Percentiles rank a stretch among this genome's conserved stretches.
These are phyloP conservation scores for Drosophila pseudoananassae DNA, from an alignment of 1,140 invertebrate genomes.

Conservation along the genomic window DNA sequence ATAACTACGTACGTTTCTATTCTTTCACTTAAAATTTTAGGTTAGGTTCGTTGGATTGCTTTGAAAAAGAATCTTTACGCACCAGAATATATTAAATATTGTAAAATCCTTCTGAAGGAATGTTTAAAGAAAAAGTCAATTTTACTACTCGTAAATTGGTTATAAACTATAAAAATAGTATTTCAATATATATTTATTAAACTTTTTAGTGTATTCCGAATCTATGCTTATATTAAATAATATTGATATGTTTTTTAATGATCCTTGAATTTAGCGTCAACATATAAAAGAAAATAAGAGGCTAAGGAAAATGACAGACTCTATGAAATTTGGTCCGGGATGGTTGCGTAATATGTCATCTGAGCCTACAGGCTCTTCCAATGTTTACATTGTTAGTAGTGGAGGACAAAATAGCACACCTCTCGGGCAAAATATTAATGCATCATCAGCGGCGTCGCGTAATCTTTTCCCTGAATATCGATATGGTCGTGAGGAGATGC, in stretches of 20 bases:
- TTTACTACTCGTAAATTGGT: too few species aligned
- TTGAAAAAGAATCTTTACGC: too few species aligned
- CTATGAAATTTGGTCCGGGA: slow-evolving; percentile 90
- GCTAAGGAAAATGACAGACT: slow-evolving; percentile 86
- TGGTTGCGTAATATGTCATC: slow-evolving; percentile 89
- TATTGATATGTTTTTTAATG: not conserved
- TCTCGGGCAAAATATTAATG: slow-evolving; percentile 34
- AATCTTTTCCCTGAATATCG: slow-evolving; percentile 83
- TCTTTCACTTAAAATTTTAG: too few species aligned
- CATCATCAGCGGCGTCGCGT: slow-evolving; percentile 33
- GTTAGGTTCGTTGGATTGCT: too few species aligned
- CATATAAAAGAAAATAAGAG: slow-evolving; percentile 35
- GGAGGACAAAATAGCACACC: slow-evolving; percentile 52
- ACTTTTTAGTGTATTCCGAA: too few species aligned
- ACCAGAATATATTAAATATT: too few species aligned
- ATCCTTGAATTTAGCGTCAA: slow-evolving; percentile 25
- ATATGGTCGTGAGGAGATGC: slow-evolving; percentile 95
- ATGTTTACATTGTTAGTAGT: slow-evolving; percentile 31
- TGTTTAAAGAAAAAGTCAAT: too few species aligned
- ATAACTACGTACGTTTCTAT: too few species aligned
- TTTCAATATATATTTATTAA: too few species aligned
- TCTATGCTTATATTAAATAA: too few species aligned
- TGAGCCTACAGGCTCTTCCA: slow-evolving; percentile 70
- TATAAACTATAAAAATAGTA: too few species aligned
- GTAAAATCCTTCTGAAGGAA: too few species aligned